Base-by-base conservation (phyloP, 2,888 invertebrate species). In the Caenorhabditis zanzibari region DNA sequence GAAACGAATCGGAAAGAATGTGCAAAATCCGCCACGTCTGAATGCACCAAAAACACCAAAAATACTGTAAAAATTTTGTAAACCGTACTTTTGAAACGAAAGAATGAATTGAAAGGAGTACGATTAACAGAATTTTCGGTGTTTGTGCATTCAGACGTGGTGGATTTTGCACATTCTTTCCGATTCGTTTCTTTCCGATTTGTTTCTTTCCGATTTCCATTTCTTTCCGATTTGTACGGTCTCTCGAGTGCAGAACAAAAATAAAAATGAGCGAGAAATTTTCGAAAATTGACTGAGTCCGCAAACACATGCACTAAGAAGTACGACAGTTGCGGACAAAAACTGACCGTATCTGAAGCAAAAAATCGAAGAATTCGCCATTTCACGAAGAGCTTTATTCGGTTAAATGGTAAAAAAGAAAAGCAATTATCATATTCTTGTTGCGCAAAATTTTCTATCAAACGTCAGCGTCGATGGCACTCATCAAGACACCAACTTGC, bases 381-480 rank as follows among this genome's bases (percentile, higher is more conserved):
- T 19, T 35, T 49, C 35, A 19, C 1, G 0, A n/a, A 24, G 35
- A 47, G 9, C n/a, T 35, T 68, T 32, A 14, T 32, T 22, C 19
- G 6, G 5, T 52, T 38, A 64, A 61, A 82, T 82, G 82, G 68
- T 73, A 47, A 63, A 69, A 35, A 82, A 77, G 49, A 82, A 82
- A 77, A 74, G 71, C 22, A 85, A 85, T 44, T 88, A 88, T 58
- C 82, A 85, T 61, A 95, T 96, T 93, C 95, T 96, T 91, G 96
- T 97, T 92, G 97, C 97, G 90, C 95, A 97, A 92, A 96, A 96
- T 92, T 98, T 97, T 94, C 94, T 98, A 90, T 95, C 96, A 73
- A 97, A 97, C 94, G 97, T 98, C 93, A 96, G 97, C 85, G 94
- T 97, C 86, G 97, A 97, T 94, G 97, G 97, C 88, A 95, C 95